Conservation (phyloP, 2,113 vertebrate species). For the Epinephelus lanceolatus region DNA sequence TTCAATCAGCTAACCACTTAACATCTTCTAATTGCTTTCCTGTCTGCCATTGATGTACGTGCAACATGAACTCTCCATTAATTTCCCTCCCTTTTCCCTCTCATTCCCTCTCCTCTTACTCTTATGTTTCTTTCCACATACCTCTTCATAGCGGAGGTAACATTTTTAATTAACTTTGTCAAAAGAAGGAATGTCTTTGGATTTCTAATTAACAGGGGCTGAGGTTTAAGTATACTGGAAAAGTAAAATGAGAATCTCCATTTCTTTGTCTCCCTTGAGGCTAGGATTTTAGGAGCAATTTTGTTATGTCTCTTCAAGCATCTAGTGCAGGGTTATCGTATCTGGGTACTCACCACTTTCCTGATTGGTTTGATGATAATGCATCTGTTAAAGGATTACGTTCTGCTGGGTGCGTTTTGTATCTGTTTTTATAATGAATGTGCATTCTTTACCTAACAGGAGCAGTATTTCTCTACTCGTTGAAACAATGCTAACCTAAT, state of each 20-base stretch:
- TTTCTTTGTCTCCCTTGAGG: constrained; percentile 71
- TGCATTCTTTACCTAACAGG: constrained; percentile 4
- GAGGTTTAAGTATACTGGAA: constrained; percentile 65
- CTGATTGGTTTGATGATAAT: constrained; percentile 64
- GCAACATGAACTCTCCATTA: constrained; percentile 32
- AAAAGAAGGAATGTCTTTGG: constrained; percentile 71
- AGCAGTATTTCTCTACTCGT: neutral
- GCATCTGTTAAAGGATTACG: constrained; percentile 39
- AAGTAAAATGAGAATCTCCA: constrained; percentile 63
- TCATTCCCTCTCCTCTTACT: constrained; percentile 21
- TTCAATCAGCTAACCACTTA: constrained; percentile 57
- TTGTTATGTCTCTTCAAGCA: constrained; percentile 61
- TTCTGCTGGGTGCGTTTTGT: neutral
- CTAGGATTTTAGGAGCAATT: constrained; percentile 66
- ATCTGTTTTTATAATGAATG: neutral
- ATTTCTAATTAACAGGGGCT: constrained; percentile 81
- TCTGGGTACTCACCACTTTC: constrained; percentile 47
- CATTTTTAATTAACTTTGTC: constrained; percentile 81
- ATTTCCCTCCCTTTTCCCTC: constrained; percentile 28
- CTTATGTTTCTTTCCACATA: constrained; percentile 43
- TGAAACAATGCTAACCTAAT: constrained; percentile 25
- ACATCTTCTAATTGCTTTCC: constrained; percentile 44
- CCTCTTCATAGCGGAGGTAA: constrained; percentile 51
- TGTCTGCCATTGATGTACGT: constrained; percentile 39
- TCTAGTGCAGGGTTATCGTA: constrained; percentile 54